Evolutionary conservation across 2,888 invertebrate species (phyloP).

Genomic region (Amiota mariae): DNA sequence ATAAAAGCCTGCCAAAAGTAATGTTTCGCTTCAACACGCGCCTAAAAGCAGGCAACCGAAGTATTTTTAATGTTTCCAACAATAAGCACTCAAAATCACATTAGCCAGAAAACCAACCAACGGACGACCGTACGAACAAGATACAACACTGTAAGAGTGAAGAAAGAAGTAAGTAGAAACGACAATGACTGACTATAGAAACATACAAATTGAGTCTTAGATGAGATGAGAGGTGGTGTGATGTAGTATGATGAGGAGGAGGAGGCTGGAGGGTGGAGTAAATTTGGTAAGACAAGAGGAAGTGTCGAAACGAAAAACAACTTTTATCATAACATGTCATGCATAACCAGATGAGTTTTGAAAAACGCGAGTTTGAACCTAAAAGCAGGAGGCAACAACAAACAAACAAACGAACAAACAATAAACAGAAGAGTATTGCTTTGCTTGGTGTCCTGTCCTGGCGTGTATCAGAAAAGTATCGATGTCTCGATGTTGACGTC

Average conservation of each 20-base stretch:
- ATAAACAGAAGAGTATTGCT: not conserved
- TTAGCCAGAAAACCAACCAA: constrained; percentile 39
- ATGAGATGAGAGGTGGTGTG: too few species aligned
- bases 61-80: constrained; percentile 51
- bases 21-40: constrained; percentile 4
- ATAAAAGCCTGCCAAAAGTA: constrained; percentile 8
- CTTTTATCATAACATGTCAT: constrained; percentile 47
- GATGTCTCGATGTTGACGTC: too few species aligned
- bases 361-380: constrained; percentile 38
- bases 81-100: constrained; percentile 66
- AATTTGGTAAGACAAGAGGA: too few species aligned
- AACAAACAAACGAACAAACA: constrained; percentile 27
- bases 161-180: constrained; percentile 1
- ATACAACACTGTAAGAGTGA: not conserved
- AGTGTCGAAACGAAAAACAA: constrained; percentile 38
- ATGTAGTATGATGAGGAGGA: too few species aligned
- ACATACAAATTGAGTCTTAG: too few species aligned
- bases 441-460: too few species aligned
- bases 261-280: too few species aligned
- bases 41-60: constrained; percentile 23
- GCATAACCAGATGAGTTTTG: constrained; percentile 41
- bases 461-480: too few species aligned
- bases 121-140: not conserved
- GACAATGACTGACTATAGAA: too few species aligned
- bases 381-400: constrained; percentile 47